Percentiles rank a stretch among this genome's conserved stretches.
phyloP scores from a whole-genome alignment of 2,113 vertebrate species.

The Marcusenius ussheri region DNA sequence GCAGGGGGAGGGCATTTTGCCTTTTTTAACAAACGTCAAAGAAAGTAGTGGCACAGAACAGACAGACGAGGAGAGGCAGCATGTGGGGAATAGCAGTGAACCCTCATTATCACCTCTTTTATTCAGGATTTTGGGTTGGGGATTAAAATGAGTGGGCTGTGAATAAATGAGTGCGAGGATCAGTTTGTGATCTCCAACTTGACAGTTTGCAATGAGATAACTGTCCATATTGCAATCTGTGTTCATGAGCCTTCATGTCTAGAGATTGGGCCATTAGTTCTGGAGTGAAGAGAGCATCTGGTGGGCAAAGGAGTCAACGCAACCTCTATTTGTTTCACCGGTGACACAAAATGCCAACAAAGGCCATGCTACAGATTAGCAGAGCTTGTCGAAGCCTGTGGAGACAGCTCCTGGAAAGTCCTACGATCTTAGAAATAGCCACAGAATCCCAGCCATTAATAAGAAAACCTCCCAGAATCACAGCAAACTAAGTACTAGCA shows the following conservation, averaged over 20 bases:
- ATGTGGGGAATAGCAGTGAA: not conserved
- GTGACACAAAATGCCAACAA: not conserved
- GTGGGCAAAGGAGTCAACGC: not conserved
- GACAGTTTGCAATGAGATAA: not conserved
- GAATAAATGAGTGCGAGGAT: not conserved
- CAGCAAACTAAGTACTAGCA: not conserved
- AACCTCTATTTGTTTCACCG: not conserved
- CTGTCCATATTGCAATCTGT: not conserved
- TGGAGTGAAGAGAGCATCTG: not conserved
- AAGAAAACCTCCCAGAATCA: not conserved
- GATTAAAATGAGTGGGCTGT: not conserved
- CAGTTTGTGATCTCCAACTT: not conserved
- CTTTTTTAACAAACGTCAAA: not conserved
- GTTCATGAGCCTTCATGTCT: not conserved
- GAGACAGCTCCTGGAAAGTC: not conserved
- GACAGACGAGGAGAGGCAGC: not conserved
- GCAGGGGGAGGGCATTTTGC: not conserved
- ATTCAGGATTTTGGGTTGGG: not conserved
- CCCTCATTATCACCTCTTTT: not conserved
- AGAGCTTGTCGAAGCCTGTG: not conserved
- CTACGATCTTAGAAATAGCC: not conserved
- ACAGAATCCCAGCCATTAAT: not conserved
- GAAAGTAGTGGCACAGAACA: not conserved
- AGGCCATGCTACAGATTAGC: not conserved
- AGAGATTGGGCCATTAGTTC: not conserved